Base-by-base conservation (phyloP, 2,888 invertebrate genomes). In the Chrysodeixis includens region DNA sequence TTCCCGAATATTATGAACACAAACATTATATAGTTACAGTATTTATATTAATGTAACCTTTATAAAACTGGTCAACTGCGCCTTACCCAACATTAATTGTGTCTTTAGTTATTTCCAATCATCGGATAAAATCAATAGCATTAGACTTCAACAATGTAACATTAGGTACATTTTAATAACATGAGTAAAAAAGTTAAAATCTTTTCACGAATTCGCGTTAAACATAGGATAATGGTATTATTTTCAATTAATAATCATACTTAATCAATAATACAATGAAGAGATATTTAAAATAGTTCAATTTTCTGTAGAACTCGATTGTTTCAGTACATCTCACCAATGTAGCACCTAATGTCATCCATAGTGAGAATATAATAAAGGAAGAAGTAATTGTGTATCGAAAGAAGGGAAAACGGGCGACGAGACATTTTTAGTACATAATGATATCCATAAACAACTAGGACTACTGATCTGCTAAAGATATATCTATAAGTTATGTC, bases 261-360 rank as follows among this genome's bases (percentile, higher is more conserved):
- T n/a, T 5, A 40, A 40, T 40, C 40, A 40, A n/a, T n/a, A n/a
- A n/a, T n/a, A n/a, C n/a, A n/a, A n/a, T n/a, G n/a, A n/a, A n/a
- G n/a, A n/a, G n/a, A n/a, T n/a, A 4, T 26, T 26, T 26, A 26
- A 26, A 26, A 26, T 6, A 6, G 3, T 26, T 26, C 6, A 26
- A 26, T 20, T 20, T 18, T 20, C 10, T 49, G 46, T 49, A 9
- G 1, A 20, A 49, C 12, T 18, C 9, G 10, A 10, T 20, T 8
- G 16, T 18, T 10, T 49, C 46, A 49, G 18, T 49, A 49, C 16
- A 16, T 7, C 16, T 44, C 44, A 16, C 16, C 0, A 49, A 20
- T 49, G 46, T 49, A 49, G 46, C 46, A 49, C 46, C 46, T 46
- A 18, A 16, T 10, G 20, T 49, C 46, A 49, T 18, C 18, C 46